These are phyloP conservation scores for Phrixothrix hirtus DNA, from an alignment of 2,888 invertebrate species.

Conservation along the genomic window DNA sequence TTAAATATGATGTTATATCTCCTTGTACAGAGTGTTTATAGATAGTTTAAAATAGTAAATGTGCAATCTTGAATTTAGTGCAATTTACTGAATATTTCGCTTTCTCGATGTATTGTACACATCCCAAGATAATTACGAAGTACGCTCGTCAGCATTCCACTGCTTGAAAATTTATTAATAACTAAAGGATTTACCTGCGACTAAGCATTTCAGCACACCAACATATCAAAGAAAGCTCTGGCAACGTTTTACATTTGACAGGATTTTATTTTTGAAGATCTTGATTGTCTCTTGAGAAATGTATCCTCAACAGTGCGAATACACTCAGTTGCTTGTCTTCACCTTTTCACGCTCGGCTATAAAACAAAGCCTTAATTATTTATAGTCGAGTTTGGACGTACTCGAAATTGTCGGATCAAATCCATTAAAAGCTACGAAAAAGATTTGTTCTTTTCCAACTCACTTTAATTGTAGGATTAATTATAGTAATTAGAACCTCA, in stretches of 20 bases:
- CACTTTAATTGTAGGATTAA: too few species aligned
- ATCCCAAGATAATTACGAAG: conserved; percentile 7
- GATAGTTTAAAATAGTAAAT: conserved; percentile 36
- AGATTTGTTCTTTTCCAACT: too few species aligned
- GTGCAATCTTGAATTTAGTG: conserved; percentile 42
- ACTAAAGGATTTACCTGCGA: conserved; percentile 9
- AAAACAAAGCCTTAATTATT: too few species aligned
- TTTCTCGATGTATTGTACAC: conserved; percentile 22
- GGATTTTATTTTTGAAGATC: conserved; percentile 35
- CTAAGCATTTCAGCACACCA: conserved; percentile 16
- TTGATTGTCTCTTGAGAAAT: conserved; percentile 35
- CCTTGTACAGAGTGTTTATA: conserved; percentile 30
- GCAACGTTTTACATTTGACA: conserved; percentile 23
- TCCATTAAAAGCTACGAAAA: too few species aligned
- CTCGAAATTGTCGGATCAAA: too few species aligned
- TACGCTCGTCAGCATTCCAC: conserved; percentile 10
- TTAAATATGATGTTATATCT: conserved; percentile 48
- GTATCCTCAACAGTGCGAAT: conserved; percentile 18
- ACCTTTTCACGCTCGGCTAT: too few species aligned
- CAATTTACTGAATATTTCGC: conserved; percentile 34
- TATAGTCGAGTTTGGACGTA: not conserved
- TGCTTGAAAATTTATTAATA: conserved; percentile 4
- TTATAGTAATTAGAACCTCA: too few species aligned
- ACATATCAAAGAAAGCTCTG: conserved; percentile 28
- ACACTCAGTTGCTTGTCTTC: conserved; percentile 25